phyloP scores from a whole-genome alignment of 2,797 vertebrate genomes.

The Oreonectes daqikongensis region DNA sequence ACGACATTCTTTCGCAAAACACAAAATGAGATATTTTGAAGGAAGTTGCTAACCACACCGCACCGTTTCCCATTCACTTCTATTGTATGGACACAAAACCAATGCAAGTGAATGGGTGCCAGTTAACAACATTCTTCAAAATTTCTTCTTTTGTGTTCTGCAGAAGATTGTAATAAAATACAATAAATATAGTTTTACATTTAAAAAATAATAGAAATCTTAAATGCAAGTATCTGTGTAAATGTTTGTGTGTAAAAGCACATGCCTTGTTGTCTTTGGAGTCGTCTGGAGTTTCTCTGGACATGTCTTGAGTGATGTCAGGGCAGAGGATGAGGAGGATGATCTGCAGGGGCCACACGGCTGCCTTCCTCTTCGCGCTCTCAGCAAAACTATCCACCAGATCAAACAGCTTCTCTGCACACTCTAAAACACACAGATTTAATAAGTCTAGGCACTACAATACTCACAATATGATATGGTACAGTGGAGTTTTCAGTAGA shows the following conservation, averaged over 20 bases:
- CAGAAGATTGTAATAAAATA: too few species aligned
- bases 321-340: constrained; percentile 96
- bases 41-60: too few species aligned
- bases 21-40: too few species aligned
- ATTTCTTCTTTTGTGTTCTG: too few species aligned
- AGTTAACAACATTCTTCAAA: too few species aligned
- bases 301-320: constrained; percentile 92
- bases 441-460: background rate
- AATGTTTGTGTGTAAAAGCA: background rate
- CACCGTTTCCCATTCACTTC: too few species aligned
- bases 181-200: too few species aligned
- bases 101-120: too few species aligned
- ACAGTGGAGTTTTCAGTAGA: background rate
- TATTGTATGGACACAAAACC: too few species aligned
- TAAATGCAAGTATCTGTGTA: background rate
- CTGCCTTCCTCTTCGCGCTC: constrained; percentile 94
- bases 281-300: constrained; percentile 90
- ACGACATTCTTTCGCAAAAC: too few species aligned
- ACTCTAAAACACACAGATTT: constrained; percentile 74
- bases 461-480: background rate
- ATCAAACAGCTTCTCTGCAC: constrained; percentile 95
- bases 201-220: too few species aligned
- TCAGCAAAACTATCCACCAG: constrained; percentile 96
- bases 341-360: constrained; percentile 96
- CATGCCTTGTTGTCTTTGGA: constrained; percentile 90